A percentile compares a stretch with the other conserved stretches of the same genome.
Evolutionary conservation across 2,888 invertebrate genomes (phyloP).

Genomic region (Pandemis corylana): DNA sequence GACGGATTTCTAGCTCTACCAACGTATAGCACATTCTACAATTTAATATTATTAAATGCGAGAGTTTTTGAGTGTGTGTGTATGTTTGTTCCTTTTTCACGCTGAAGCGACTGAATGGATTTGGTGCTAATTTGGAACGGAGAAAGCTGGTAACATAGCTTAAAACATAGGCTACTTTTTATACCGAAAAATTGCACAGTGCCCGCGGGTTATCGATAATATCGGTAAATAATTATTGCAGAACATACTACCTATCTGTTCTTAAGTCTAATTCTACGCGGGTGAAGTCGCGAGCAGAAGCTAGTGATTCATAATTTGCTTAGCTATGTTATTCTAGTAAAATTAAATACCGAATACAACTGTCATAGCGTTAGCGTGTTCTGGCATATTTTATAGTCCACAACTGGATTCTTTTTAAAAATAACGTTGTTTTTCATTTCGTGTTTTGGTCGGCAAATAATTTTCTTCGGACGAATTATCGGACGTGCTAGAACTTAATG

Average conservation of each 20-base stretch:
- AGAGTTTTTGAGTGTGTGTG: too few relatives aligned
- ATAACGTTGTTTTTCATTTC: conserved; percentile 11
- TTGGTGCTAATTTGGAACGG: too few relatives aligned
- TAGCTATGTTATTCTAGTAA: neutral
- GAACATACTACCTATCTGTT: too few relatives aligned
- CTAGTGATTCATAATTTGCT: neutral
- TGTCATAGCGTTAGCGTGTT: conserved; percentile 1
- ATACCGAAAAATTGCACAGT: too few relatives aligned
- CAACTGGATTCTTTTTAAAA: neutral
- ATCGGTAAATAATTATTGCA: too few relatives aligned
- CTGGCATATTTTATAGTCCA: conserved; percentile 11
- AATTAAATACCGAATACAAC: neutral
- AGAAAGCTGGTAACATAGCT: too few relatives aligned
- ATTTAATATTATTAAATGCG: too few relatives aligned
- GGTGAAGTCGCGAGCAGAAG: neutral
- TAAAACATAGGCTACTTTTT: too few relatives aligned
- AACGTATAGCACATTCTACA: neutral
- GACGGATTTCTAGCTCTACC: neutral
- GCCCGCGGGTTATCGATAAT: too few relatives aligned
- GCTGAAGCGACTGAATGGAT: too few relatives aligned
- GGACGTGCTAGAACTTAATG: conserved; percentile 32
- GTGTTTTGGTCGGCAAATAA: conserved; percentile 11
- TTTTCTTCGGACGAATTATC: conserved; percentile 26
- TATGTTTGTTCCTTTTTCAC: too few relatives aligned
- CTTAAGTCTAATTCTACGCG: too few relatives aligned